Evolutionary conservation across 1,140 invertebrate genomes (phyloP).

Genomic region (Cataglyphis hispanica): DNA sequence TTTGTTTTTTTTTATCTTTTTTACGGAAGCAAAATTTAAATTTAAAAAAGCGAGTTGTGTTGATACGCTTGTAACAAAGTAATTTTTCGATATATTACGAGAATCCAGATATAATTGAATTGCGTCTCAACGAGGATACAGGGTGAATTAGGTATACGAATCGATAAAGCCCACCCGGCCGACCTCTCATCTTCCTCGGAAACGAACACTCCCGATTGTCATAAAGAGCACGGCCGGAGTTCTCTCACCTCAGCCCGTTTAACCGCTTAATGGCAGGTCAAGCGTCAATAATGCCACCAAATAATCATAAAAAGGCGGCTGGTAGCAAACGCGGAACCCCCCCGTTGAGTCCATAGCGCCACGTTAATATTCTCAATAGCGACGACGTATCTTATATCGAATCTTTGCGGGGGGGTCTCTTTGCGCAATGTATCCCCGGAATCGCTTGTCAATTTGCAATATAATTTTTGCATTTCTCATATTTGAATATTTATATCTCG

Average conservation of each 20-base stretch:
- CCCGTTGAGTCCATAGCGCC: slow-evolving; percentile 71
- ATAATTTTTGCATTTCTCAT: background rate
- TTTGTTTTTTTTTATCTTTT: background rate
- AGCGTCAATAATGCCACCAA: slow-evolving; percentile 80
- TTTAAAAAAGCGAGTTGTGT: background rate
- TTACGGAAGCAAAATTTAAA: background rate
- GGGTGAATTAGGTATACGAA: slow-evolving; percentile 48
- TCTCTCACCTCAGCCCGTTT: slow-evolving; percentile 74
- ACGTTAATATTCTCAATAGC: slow-evolving; percentile 66
- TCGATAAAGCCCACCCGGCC: slow-evolving; percentile 38
- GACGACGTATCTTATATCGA: slow-evolving; percentile 68
- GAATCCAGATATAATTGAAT: background rate
- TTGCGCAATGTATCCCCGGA: background rate
- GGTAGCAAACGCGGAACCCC: slow-evolving; percentile 75
- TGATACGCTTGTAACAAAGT: slow-evolving; percentile 11
- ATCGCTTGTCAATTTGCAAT: background rate
- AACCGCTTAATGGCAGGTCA: slow-evolving; percentile 81
- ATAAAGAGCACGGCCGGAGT: slow-evolving; percentile 69
- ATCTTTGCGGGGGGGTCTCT: slow-evolving; percentile 9
- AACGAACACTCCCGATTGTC: slow-evolving; percentile 67
- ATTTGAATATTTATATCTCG: background rate
- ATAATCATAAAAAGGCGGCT: slow-evolving; percentile 82
- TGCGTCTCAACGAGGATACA: slow-evolving; percentile 23
- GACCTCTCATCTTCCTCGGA: slow-evolving; percentile 61
- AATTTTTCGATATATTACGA: slow-evolving; percentile 34